Conservation (phyloP, 2,113 vertebrate species). For the Copsychus sechellarum region DNA sequence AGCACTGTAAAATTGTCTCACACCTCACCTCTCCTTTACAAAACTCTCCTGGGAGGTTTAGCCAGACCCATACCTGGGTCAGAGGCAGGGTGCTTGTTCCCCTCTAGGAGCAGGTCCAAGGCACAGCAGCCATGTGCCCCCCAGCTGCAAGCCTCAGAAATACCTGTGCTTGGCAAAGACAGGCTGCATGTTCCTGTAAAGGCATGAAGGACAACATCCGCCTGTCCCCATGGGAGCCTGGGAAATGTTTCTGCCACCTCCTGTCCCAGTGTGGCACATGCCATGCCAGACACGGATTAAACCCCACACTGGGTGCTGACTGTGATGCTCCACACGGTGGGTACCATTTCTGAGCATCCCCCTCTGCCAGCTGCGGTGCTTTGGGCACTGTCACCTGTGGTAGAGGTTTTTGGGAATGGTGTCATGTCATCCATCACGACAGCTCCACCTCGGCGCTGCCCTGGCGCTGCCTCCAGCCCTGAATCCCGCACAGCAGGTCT, state of each 20-base stretch:
- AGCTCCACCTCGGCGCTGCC: background rate
- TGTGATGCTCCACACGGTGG: rapidly evolving
- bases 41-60: background rate
- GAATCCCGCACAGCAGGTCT: slow-evolving; percentile 17
- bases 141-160: background rate
- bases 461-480: background rate
- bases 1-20: background rate
- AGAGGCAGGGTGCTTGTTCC: background rate
- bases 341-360: background rate
- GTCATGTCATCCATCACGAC: background rate
- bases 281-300: rapidly evolving
- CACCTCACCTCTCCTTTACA: background rate
- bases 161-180: background rate
- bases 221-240: background rate
- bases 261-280: background rate
- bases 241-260: background rate
- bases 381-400: background rate
- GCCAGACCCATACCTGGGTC: background rate
- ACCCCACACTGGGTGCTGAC: background rate
- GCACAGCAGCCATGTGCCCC: background rate
- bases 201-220: background rate
- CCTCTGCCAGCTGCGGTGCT: background rate
- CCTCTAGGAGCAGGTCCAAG: background rate
- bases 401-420: background rate
- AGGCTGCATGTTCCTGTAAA: background rate